Percentiles rank a stretch among this genome's conserved stretches.
phyloP scores from a whole-genome alignment of 2,113 vertebrate genomes.

The Desmodus rotundus region DNA sequence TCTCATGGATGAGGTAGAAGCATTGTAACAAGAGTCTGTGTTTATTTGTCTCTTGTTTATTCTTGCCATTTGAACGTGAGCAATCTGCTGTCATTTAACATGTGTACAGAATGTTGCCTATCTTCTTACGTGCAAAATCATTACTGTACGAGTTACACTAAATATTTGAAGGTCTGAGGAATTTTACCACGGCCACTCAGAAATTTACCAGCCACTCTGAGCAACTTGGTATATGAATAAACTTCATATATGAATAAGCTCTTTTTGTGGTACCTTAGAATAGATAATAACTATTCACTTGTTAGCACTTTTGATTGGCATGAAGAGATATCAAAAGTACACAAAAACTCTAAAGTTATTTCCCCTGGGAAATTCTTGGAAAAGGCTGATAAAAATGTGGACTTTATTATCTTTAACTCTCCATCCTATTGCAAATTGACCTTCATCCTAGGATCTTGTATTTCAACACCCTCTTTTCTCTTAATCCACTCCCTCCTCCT shows the following conservation, averaged over 20 bases:
- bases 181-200: background rate
- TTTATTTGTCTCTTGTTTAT: background rate
- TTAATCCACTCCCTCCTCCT: background rate
- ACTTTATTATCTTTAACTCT: background rate
- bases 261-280: background rate
- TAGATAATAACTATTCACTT: background rate
- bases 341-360: background rate
- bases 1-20: background rate
- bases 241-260: background rate
- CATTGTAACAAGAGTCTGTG: background rate
- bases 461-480: background rate
- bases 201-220: background rate
- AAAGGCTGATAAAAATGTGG: background rate
- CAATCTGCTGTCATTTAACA: background rate
- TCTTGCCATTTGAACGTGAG: background rate
- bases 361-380: background rate
- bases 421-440: background rate
- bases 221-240: background rate
- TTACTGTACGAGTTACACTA: background rate
- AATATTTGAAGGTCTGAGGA: background rate
- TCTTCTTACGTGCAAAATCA: background rate
- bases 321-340: background rate
- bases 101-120: background rate
- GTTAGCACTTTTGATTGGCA: background rate
- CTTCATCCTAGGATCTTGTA: background rate